phyloP scores from a whole-genome alignment of 2,888 invertebrate species.

The Idaea biselata region DNA sequence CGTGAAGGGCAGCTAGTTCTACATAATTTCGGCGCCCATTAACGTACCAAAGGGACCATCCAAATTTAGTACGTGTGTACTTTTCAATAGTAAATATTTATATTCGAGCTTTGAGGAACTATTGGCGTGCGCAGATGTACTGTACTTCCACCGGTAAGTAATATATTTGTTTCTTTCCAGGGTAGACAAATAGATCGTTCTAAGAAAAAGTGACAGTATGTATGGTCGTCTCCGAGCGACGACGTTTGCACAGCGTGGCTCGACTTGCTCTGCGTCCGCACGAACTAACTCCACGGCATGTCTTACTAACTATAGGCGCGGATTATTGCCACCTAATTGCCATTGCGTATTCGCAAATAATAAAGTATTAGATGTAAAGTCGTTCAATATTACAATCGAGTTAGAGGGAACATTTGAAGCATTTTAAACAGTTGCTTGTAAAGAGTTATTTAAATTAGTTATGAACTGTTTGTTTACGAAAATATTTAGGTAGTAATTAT shows the following conservation, averaged over 20 bases:
- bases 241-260: conserved; percentile 32
- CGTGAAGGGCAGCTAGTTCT: too few species aligned
- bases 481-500: too few species aligned
- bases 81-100: too few species aligned
- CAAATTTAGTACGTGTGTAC: too few species aligned
- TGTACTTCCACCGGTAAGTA: not conserved
- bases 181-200: conserved; percentile 52
- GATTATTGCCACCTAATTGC: too few species aligned
- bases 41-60: too few species aligned
- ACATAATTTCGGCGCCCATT: too few species aligned
- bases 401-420: too few species aligned
- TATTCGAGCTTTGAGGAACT: too few species aligned
- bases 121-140: not conserved
- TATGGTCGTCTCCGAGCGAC: conserved; percentile 18
- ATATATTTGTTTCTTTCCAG: conserved; percentile 32
- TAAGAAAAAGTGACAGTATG: conserved; percentile 62
- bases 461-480: too few species aligned
- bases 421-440: too few species aligned
- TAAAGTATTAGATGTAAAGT: not conserved
- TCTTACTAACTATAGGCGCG: not conserved
- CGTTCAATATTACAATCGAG: not conserved
- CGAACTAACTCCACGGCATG: conserved; percentile 19
- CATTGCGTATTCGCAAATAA: not conserved
- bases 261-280: conserved; percentile 21
- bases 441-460: too few species aligned